A percentile compares a stretch with the other conserved stretches of the same genome.
phyloP scores from a whole-genome alignment of 2,113 vertebrate species.

The Phoenicopterus ruber region DNA sequence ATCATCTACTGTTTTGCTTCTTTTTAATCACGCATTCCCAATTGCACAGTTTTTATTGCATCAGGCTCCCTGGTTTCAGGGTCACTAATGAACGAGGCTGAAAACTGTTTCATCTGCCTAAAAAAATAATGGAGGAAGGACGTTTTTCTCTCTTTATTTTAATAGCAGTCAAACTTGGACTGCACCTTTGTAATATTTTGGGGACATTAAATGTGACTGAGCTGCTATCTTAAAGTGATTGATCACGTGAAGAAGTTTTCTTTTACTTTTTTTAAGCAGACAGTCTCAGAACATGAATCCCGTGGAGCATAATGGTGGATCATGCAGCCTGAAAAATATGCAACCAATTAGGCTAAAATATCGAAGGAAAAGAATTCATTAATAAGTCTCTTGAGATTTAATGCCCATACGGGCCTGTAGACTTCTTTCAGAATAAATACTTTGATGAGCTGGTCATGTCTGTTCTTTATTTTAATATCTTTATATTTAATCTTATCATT shows the following conservation, averaged over 20 bases:
- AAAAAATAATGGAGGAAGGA: neutral
- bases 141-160: neutral
- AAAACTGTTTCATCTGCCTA: neutral
- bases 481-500: neutral
- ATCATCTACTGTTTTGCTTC: neutral
- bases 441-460: neutral
- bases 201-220: neutral
- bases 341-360: neutral
- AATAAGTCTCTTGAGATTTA: constrained; percentile 18
- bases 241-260: neutral
- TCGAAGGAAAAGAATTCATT: neutral
- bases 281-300: neutral
- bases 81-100: neutral
- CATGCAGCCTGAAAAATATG: neutral
- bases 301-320: neutral
- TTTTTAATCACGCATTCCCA: neutral
- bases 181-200: neutral
- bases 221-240: neutral
- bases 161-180: neutral
- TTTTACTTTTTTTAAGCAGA: neutral
- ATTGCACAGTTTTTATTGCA: neutral
- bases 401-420: neutral
- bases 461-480: neutral
- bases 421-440: constrained; percentile 9
- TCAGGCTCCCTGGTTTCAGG: neutral